Evolutionary conservation across 92 coral and sea anemone species (phyloP).

Genomic region (Micromussa lordhowensis): DNA sequence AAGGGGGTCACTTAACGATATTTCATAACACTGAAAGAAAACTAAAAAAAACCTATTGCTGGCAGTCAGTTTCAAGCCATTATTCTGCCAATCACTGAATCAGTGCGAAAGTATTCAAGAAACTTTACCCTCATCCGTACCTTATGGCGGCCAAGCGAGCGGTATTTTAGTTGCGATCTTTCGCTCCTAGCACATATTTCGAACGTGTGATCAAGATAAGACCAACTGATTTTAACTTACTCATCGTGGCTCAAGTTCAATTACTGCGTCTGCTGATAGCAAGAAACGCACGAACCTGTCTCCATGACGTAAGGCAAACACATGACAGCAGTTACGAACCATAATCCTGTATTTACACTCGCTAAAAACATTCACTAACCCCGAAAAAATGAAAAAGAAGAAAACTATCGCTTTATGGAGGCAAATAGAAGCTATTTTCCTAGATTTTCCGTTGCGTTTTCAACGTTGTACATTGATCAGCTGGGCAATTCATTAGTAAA

Average conservation of each 20-base stretch:
- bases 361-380: too few species aligned
- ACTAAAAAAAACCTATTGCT: not conserved
- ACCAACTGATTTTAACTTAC: constrained; percentile 13
- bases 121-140: not conserved
- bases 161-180: constrained; percentile 23
- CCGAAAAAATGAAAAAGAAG: not conserved
- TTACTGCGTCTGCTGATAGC: constrained; percentile 38
- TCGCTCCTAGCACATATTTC: constrained; percentile 35
- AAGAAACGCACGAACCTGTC: not conserved
- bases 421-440: not conserved
- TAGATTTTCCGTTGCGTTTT: not conserved
- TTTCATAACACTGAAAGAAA: not conserved
- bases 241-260: constrained; percentile 55
- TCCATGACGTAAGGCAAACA: not conserved
- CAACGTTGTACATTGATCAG: not conserved
- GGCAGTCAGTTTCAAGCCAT: not conserved
- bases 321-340: not conserved
- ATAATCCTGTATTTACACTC: not conserved
- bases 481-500: constrained; percentile 25
- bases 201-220: constrained; percentile 50
- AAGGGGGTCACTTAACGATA: not conserved
- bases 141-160: not conserved
- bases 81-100: not conserved
- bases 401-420: not conserved
- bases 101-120: not conserved